These are phyloP conservation scores for Tinea pellionella DNA, from an alignment of 2,888 invertebrate genomes.

Conservation along the genomic window DNA sequence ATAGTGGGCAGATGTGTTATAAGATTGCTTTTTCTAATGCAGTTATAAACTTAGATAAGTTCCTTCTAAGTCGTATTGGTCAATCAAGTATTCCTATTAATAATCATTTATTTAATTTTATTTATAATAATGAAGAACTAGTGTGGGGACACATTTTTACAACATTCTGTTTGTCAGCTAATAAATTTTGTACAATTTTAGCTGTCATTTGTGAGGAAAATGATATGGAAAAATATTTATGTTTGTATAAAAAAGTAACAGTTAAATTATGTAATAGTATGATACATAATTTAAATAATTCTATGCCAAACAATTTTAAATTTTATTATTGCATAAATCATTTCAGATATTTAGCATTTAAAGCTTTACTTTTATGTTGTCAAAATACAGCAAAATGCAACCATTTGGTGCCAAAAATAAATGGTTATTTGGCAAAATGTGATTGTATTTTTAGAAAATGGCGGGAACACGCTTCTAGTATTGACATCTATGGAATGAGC, in stretches of 20 bases:
- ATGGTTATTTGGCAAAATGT: conserved; percentile 41
- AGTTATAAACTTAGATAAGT: conserved; percentile 36
- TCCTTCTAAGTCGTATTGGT: conserved; percentile 52
- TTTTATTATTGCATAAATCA: conserved; percentile 60
- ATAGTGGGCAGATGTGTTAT: conserved; percentile 53
- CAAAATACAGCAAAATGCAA: conserved; percentile 46
- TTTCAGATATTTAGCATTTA: conserved; percentile 51
- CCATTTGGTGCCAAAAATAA: conserved; percentile 36
- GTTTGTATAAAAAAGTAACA: conserved; percentile 49
- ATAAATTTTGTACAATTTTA: conserved; percentile 58
- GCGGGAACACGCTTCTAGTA: conserved; percentile 42
- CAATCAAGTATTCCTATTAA: conserved; percentile 56
- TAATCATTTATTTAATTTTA: conserved; percentile 50
- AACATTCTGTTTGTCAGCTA: conserved; percentile 56
- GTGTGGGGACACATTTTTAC: conserved; percentile 53
- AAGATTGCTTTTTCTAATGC: conserved; percentile 52
- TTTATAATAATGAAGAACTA: conserved; percentile 40
- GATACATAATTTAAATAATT: conserved; percentile 36
- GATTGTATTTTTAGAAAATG: conserved; percentile 59
- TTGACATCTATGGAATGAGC: conserved; percentile 36
- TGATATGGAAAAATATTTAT: conserved; percentile 37
- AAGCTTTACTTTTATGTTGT: conserved; percentile 48
- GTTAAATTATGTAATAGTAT: conserved; percentile 51
- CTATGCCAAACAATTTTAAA: conserved; percentile 31
- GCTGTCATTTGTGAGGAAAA: conserved; percentile 39